phyloP scores from a whole-genome alignment of 2,113 vertebrate species.

The Gavia stellata region DNA sequence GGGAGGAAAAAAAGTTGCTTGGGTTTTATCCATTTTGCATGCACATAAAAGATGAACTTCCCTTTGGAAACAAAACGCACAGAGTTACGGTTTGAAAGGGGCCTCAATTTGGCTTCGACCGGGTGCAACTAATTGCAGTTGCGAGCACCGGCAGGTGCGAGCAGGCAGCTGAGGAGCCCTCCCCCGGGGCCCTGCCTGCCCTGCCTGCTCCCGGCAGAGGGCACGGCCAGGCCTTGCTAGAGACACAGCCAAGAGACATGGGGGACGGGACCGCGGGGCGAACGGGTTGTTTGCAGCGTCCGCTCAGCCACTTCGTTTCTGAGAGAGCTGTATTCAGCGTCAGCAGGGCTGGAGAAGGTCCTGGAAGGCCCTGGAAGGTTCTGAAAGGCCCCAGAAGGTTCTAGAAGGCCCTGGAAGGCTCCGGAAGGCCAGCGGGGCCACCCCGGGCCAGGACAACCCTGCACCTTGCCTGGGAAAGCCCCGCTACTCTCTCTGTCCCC shows the following conservation, averaged over 20 bases:
- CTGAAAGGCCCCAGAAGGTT: background rate
- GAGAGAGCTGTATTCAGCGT: accelerated
- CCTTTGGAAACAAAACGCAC: slow-evolving; percentile 53
- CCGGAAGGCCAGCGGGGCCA: accelerated
- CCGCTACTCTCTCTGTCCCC: background rate
- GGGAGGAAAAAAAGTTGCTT: background rate
- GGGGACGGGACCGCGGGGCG: accelerated
- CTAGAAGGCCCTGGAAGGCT: background rate
- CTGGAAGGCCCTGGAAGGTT: background rate
- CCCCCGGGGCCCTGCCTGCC: background rate
- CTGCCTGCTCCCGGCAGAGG: background rate
- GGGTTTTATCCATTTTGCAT: slow-evolving; percentile 52
- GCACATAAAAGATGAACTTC: slow-evolving; percentile 54
- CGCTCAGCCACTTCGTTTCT: accelerated
- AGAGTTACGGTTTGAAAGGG: slow-evolving; percentile 40
- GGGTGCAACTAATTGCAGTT: slow-evolving; percentile 48
- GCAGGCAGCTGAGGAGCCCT: slow-evolving; percentile 38
- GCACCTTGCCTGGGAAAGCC: background rate
- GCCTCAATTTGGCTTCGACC: slow-evolving; percentile 45
- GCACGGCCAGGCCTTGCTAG: background rate
- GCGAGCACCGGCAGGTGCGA: slow-evolving; percentile 20
- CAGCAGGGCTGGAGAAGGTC: background rate
- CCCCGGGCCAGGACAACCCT: accelerated
- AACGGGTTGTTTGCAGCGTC: accelerated
- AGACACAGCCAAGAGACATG: background rate